Conservation (phyloP, 2,888 invertebrate genomes). For the Zootermopsis nevadensis region DNA sequence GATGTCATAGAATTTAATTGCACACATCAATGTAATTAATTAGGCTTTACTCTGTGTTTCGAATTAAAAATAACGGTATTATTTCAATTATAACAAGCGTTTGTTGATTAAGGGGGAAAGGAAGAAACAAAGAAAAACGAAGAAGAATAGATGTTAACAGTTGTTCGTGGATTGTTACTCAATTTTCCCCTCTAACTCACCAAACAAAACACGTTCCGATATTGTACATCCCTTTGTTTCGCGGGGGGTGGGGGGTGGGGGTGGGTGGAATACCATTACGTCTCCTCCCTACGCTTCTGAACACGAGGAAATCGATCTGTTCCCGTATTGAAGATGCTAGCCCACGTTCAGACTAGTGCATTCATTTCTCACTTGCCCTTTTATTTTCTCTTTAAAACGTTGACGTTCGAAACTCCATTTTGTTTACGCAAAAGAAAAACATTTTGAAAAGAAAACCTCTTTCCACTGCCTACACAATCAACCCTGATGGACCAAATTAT, state of each 20-base stretch:
- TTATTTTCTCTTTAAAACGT: neutral
- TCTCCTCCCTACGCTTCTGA: neutral
- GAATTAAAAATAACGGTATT: no score
- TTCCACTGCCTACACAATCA: neutral
- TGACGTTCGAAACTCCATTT: neutral
- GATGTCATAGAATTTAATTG: no score
- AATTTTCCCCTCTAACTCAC: neutral
- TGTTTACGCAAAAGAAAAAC: neutral
- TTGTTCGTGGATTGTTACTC: neutral
- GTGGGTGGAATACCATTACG: neutral
- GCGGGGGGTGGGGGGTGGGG: neutral
- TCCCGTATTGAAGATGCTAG: neutral
- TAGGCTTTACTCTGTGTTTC: no score
- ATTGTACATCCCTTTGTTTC: conserved; percentile 9
- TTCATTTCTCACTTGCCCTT: neutral
- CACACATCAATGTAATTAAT: no score
- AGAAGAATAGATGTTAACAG: no score
- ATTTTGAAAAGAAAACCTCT: neutral
- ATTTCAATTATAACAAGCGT: no score
- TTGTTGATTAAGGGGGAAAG: no score
- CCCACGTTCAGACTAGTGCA: neutral
- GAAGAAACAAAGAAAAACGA: no score
- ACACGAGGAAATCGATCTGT: neutral
- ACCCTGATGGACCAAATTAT: neutral
- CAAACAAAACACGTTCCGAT: conserved; percentile 3